Evolutionary conservation across 2,888 invertebrate genomes (phyloP), one percentile per base, ranked within the genome.

Genomic region (Chymomyza caudatula): DNA sequence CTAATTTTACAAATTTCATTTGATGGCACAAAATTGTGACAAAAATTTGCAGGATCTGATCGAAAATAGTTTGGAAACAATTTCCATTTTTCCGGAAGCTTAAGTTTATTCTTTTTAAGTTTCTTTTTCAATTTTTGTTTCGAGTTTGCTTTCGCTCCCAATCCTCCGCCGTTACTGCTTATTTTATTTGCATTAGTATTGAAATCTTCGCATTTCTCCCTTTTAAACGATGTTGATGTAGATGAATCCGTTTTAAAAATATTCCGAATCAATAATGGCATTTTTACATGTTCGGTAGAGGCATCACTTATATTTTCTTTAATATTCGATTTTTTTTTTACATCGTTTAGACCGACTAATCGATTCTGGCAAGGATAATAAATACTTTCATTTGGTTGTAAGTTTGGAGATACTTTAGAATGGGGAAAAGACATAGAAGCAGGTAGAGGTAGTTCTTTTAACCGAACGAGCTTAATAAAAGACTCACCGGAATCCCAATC

Each of bases 401-500:
- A 22, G 55, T 53, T 57, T 57, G 54, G 52, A 53, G 53, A 63
- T 70, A 71, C 73, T 74, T 73, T 78, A 75, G 67, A 72, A 65
- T 74, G 70, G 68, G 75, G 76, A 75, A 75, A 71, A 70, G 78
- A 68, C 64, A 77, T 72, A 74, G 73, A 74, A 76, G 76, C 76
- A 76, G 63, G 70, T 68, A 65, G 61, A 59, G 68, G 63, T 76
- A 78, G 71, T 76, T 74, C 64, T 78, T 72, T 73, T 77, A 68
- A 65, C 65, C 69, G 63, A 75, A 76, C 65, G 76, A 77, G 72
- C 68, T 77, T 74, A 74, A 78, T 73, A 73, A 71, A 76, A 72
- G 85, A 90, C 90, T 90, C 89, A 90, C 90, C 90, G 83, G 90
- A 90, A 89, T 90, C 90, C 90, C 90, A 90, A 85, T 89, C 90